Evolutionary conservation across 2,113 vertebrate genomes (phyloP), one percentile per base, ranked within the genome.

Genomic region (Phoenicopterus ruber): DNA sequence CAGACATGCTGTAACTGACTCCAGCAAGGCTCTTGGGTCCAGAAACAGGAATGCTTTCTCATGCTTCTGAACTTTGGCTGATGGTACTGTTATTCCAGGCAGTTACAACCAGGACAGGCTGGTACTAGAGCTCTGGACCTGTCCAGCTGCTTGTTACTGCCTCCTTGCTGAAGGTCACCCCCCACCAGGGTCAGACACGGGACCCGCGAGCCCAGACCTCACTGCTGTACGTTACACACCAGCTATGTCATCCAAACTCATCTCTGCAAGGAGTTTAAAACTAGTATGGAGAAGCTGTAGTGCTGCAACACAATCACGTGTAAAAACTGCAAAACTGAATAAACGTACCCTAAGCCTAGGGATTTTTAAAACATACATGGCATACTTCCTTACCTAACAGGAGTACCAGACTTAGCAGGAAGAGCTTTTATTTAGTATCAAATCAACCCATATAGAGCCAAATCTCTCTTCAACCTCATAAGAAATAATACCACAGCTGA

Each of bases 191-290:
- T n/a, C n/a, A n/a, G n/a, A n/a, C n/a, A 28, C 0, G 1, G 54
- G 61, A 10, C 24, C 15, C 0, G 1, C 0, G 1, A 78, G 34
- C 31, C 46, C 21, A 61, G 66, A 47, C 15, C 31, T 67, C 1
- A 0, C 52, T 54, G 46, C 28, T 49, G 32, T 34, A 34, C 54
- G 50, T 63, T 4, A 34, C 28, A 10, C 13, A 46, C 28, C 50
- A 58, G 44, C 24, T 46, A 31, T 36, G 58, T 40, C 57, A 77
- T 31, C 76, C 71, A 58, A 65, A 34, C 34, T 18, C 32, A 18
- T 9, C 28, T 65, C 52, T 25, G 3, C 50, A 31, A 58, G 57
- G n/a, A 70, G 19, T 34, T 52, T 65, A 57, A 34, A 36, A 58
- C 7, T 26, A 29, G 36, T 29, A 59, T 9, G 34, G 42, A 50